These are phyloP conservation scores for Tetropium fuscum DNA, from an alignment of 2,888 invertebrate species.

Conservation along the genomic window DNA sequence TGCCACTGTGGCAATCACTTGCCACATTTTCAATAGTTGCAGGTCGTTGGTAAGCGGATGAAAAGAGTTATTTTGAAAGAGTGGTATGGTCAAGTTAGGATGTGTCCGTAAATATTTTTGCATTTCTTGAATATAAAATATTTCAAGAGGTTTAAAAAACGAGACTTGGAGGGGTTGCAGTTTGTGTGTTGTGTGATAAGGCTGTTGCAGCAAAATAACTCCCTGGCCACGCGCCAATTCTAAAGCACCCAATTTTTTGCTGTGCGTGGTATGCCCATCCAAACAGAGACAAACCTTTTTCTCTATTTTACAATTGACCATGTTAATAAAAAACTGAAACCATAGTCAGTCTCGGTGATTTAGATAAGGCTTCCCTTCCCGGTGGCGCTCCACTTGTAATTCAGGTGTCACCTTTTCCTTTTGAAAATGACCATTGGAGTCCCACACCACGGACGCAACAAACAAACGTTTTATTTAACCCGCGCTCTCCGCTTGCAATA, in stretches of 20 bases:
- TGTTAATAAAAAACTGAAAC: conserved; percentile 14
- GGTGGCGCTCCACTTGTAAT: conserved; percentile 8
- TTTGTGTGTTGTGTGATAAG: conserved; percentile 16
- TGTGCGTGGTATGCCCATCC: conserved; percentile 49
- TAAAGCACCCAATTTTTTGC: conserved; percentile 43
- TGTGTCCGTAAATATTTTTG: conserved; percentile 3
- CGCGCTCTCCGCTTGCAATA: conserved; percentile 4
- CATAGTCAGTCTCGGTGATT: conserved; percentile 17
- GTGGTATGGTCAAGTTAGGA: not conserved
- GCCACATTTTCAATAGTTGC: not conserved
- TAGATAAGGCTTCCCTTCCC: conserved; percentile 3
- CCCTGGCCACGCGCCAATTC: conserved; percentile 9
- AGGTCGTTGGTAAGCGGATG: not conserved
- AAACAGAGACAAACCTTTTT: conserved; percentile 39
- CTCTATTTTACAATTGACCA: conserved; percentile 2
- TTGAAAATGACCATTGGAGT: conserved; percentile 23
- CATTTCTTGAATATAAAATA: conserved; percentile 4
- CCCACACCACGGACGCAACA: conserved; percentile 12
- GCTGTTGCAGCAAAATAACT: conserved; percentile 17
- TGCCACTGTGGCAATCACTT: no score
- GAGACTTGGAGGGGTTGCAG: conserved; percentile 16
- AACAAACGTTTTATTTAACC: conserved; percentile 10
- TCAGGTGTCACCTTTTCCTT: conserved; percentile 13
- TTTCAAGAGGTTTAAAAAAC: conserved; percentile 14
- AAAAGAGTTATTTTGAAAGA: not conserved